A percentile compares a stretch with the other conserved stretches of the same genome.
phyloP scores from a whole-genome alignment of 2,797 vertebrate species.

The Sitta carolinensis region DNA sequence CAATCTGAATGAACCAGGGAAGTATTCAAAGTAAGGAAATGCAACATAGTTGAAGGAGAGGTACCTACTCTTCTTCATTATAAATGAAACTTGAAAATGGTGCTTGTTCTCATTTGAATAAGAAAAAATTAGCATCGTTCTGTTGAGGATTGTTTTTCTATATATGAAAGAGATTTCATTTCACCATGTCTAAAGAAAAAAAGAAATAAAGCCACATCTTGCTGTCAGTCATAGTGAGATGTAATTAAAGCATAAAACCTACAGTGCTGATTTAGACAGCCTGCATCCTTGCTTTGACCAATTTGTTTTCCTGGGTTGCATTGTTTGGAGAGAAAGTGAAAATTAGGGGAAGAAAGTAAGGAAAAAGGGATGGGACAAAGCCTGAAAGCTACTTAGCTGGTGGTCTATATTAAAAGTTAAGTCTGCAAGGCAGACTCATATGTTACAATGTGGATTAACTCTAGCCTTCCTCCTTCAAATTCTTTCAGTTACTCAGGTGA shows the following conservation, averaged over 20 bases:
- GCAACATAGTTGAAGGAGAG: not conserved
- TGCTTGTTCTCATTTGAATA: not conserved
- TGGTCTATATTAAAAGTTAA: not conserved
- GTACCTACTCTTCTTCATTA: not conserved
- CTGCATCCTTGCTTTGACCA: not conserved
- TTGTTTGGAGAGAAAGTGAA: not conserved
- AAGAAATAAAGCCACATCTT: not conserved
- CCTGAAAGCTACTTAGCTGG: not conserved
- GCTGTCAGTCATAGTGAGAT: not conserved
- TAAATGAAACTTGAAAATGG: not conserved
- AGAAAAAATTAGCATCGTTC: not conserved
- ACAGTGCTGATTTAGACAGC: not conserved
- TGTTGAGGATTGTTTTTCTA: not conserved
- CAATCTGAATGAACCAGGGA: not conserved
- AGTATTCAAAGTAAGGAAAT: not conserved
- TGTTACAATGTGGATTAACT: not conserved
- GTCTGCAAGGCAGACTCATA: not conserved
- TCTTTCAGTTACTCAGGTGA: slow-evolving; percentile 82
- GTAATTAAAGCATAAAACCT: not conserved
- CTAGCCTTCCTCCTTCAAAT: slow-evolving; percentile 45
- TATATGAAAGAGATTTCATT: not conserved
- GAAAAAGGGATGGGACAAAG: not conserved
- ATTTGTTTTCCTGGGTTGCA: not conserved
- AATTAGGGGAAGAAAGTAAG: not conserved
- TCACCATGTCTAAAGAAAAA: not conserved